Conservation (phyloP, 1,140 invertebrate genomes). For the Magallana angulata region DNA sequence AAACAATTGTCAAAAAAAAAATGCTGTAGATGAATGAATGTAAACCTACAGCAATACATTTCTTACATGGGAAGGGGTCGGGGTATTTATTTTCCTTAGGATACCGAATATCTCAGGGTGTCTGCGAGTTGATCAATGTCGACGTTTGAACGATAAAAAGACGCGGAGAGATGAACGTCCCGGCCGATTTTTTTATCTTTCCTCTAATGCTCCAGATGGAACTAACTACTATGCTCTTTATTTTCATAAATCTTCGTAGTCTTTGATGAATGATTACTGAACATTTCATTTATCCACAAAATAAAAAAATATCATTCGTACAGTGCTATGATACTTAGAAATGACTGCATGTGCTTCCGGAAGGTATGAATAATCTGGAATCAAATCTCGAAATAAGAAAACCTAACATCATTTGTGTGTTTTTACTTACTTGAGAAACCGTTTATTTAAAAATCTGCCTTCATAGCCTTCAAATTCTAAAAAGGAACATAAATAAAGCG, state of each 20-base stretch:
- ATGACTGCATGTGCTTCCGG: too few relatives aligned
- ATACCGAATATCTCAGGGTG: not conserved
- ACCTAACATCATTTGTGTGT: too few relatives aligned
- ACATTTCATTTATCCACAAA: not conserved
- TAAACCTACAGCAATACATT: not conserved
- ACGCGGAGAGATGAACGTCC: not conserved
- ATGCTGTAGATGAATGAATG: not conserved
- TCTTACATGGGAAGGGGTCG: not conserved
- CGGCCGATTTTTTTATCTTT: not conserved
- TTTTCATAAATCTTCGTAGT: not conserved
- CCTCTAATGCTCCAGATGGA: not conserved
- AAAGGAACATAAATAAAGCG: too few relatives aligned
- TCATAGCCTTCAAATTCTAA: too few relatives aligned
- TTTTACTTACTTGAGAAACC: too few relatives aligned
- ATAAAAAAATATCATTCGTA: too few relatives aligned
- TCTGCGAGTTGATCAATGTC: not conserved
- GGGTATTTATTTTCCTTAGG: conserved; percentile 6
- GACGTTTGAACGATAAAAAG: conserved; percentile 31
- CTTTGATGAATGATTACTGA: not conserved
- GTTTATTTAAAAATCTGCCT: too few relatives aligned
- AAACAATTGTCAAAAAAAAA: not conserved
- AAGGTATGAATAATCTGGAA: too few relatives aligned
- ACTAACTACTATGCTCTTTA: not conserved
- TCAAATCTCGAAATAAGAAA: too few relatives aligned
- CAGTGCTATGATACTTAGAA: too few relatives aligned